These are phyloP conservation scores for Parasteatoda lunata DNA, from an alignment of 2,888 invertebrate species.

Conservation along the genomic window DNA sequence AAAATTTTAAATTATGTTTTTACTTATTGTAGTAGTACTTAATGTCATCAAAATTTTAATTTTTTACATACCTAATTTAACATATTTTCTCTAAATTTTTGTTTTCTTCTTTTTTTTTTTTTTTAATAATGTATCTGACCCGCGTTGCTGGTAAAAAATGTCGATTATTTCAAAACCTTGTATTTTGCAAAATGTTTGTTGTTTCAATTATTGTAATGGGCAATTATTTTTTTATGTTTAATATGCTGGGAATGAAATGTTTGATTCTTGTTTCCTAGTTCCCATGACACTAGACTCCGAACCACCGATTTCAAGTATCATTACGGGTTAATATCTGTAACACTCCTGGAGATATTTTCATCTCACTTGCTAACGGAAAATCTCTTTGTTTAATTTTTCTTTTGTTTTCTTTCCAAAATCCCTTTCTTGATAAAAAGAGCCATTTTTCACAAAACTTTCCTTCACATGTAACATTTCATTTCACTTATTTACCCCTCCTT, in stretches of 20 bases:
- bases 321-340: conserved; percentile 25
- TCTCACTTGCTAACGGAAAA: no score
- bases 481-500: background rate
- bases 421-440: background rate
- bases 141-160: no score
- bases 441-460: background rate
- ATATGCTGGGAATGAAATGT: conserved; percentile 6
- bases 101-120: no score
- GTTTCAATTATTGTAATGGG: no score
- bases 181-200: no score
- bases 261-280: conserved; percentile 13
- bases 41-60: no score
- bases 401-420: background rate
- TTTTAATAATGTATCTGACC: no score
- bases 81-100: no score
- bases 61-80: no score
- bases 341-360: background rate
- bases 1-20: no score
- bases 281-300: conserved; percentile 32
- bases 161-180: no score
- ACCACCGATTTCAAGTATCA: conserved; percentile 3
- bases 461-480: background rate
- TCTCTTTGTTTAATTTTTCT: background rate
- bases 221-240: background rate
- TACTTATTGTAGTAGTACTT: no score